A percentile compares a stretch with the other conserved stretches of the same genome.
Conservation (phyloP, 2,113 vertebrate genomes). For the Piprites chloris region DNA sequence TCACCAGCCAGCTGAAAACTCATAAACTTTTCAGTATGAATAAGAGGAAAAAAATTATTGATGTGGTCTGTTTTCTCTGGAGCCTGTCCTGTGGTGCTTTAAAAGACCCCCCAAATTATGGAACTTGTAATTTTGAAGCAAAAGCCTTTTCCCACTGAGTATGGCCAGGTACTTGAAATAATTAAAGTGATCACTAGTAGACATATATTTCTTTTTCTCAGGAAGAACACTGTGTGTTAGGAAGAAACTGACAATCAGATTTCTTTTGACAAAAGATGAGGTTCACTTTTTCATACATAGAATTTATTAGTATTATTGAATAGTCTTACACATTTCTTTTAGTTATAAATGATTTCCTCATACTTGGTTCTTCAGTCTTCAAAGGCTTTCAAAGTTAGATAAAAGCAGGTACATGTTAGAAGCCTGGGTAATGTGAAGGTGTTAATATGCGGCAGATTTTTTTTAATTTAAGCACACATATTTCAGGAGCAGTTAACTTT, state of each 20-base stretch:
- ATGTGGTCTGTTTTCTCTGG: not conserved
- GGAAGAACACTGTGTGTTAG: not conserved
- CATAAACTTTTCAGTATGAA: not conserved
- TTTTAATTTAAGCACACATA: not conserved
- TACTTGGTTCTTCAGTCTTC: not conserved
- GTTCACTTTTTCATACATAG: not conserved
- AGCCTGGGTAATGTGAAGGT: not conserved
- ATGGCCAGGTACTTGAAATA: not conserved
- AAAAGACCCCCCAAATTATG: not conserved
- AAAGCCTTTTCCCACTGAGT: not conserved
- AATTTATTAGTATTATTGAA: not conserved
- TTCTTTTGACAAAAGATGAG: not conserved
- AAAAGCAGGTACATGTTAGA: not conserved
- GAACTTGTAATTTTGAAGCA: not conserved
- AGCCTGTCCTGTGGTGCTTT: not conserved
- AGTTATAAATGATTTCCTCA: not conserved
- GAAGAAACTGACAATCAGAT: not conserved
- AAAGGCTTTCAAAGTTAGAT: not conserved
- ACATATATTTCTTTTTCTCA: not conserved
- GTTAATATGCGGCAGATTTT: not conserved
- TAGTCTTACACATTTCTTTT: not conserved
- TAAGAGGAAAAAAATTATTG: not conserved
- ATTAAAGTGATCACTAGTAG: not conserved
- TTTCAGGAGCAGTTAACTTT: not conserved
- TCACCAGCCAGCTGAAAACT: not conserved